Percentiles rank a stretch among this genome's conserved stretches.
Evolutionary conservation across 1,140 invertebrate species (phyloP).

Genomic region (Leptinotarsa lineolata): DNA sequence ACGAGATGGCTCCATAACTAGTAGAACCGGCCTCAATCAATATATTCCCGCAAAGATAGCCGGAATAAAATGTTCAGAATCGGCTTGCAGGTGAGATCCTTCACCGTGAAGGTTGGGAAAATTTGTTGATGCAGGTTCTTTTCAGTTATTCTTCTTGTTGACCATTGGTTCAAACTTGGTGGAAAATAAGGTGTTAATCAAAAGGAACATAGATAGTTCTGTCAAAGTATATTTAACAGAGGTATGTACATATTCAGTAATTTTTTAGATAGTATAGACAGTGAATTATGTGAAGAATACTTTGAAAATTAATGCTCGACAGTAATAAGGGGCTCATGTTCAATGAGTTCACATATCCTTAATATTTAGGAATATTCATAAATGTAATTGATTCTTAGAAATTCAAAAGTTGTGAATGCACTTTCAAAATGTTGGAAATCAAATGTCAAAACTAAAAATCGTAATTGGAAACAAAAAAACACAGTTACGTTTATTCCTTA

Average conservation of each 20-base stretch:
- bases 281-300: no score
- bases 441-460: no score
- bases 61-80: conserved; percentile 35
- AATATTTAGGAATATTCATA: no score
- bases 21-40: neutral
- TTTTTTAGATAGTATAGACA: neutral
- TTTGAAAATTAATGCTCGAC: no score
- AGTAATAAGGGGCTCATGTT: no score
- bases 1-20: neutral
- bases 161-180: conserved; percentile 14
- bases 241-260: conserved; percentile 58
- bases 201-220: conserved; percentile 77
- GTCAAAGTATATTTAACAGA: conserved; percentile 79
- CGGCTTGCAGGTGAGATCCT: conserved; percentile 38
- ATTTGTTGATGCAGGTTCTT: conserved; percentile 19
- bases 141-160: conserved; percentile 32
- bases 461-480: no score
- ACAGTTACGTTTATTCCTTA: no score
- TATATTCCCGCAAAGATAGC: neutral
- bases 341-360: no score
- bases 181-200: conserved; percentile 59
- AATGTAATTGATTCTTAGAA: no score
- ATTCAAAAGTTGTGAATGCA: no score
- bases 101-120: conserved; percentile 14
- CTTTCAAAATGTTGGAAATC: no score